These are phyloP conservation scores for Probaryconus sp. DNA, from an alignment of 1,140 invertebrate genomes.

Conservation along the genomic window DNA sequence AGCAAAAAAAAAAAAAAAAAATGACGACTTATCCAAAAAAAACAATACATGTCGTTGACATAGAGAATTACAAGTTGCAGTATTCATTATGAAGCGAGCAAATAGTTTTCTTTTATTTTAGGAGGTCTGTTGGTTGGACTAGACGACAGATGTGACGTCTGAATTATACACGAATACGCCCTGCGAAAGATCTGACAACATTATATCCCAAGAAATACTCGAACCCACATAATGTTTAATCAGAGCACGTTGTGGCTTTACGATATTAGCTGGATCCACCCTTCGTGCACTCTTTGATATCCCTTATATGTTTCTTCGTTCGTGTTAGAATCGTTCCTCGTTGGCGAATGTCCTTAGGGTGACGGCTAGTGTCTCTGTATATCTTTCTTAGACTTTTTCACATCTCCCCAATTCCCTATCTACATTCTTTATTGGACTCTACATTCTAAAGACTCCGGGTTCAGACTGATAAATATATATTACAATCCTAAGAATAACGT, in stretches of 20 bases:
- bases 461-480: constrained; percentile 43
- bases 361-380: constrained; percentile 42
- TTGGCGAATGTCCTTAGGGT: constrained; percentile 42
- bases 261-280: constrained; percentile 73
- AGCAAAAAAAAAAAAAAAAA: too few relatives aligned
- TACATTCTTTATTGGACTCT: constrained; percentile 37
- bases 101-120: too few relatives aligned
- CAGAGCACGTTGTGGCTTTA: constrained; percentile 78
- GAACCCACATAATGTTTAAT: constrained; percentile 77
- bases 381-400: constrained; percentile 59
- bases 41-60: too few relatives aligned
- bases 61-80: too few relatives aligned
- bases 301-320: constrained; percentile 59
- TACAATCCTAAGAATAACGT: constrained; percentile 9
- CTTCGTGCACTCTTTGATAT: constrained; percentile 56
- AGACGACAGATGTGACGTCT: constrained; percentile 34
- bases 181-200: constrained; percentile 34
- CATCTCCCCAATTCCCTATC: constrained; percentile 46
- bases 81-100: too few relatives aligned
- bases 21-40: too few relatives aligned
- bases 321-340: constrained; percentile 52
- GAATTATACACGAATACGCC: constrained; percentile 42
- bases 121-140: too few relatives aligned
- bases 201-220: constrained; percentile 66
- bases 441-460: constrained; percentile 33